Percentiles rank a stretch among this genome's conserved stretches.
These are phyloP conservation scores for Acholoe squamosa DNA, from an alignment of 2,888 invertebrate species.

Conservation along the genomic window DNA sequence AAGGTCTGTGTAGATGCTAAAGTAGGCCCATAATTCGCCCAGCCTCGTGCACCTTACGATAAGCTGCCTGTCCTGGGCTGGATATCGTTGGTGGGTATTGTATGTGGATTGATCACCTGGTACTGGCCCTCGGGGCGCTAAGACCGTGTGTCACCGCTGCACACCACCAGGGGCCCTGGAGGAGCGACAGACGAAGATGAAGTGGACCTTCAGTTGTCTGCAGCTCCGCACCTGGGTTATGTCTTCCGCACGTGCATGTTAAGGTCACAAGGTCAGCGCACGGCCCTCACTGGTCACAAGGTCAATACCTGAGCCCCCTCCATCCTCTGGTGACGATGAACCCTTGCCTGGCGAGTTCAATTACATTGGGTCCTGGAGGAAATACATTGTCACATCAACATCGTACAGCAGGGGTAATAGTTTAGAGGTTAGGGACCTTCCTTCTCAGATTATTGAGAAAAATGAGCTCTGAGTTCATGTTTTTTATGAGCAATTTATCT, in stretches of 20 bases:
- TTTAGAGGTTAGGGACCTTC: no score
- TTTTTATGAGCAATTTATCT: no score
- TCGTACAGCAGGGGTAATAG: no score
- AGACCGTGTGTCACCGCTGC: neutral
- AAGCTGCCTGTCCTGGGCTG: no score
- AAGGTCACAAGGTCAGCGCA: neutral
- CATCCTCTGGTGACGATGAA: no score
- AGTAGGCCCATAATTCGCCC: no score
- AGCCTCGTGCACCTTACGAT: no score
- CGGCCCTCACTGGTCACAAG: neutral
- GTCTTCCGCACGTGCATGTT: constrained; percentile 8
- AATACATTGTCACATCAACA: no score
- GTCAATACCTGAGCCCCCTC: neutral
- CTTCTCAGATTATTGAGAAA: no score
- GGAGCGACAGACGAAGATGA: neutral
- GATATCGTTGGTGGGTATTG: neutral
- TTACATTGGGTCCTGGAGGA: neutral
- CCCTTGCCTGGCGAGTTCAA: neutral
- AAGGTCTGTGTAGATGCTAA: no score
- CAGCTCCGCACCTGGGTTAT: neutral
- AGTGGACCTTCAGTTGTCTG: neutral
- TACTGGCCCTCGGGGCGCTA: neutral
- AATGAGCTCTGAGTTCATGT: no score
- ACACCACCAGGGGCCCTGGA: neutral
- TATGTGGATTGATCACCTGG: constrained; percentile 20